Percentiles rank a stretch among this genome's conserved stretches.
phyloP scores from a whole-genome alignment of 2,888 invertebrate genomes.

The Andricus quercusramuli region DNA sequence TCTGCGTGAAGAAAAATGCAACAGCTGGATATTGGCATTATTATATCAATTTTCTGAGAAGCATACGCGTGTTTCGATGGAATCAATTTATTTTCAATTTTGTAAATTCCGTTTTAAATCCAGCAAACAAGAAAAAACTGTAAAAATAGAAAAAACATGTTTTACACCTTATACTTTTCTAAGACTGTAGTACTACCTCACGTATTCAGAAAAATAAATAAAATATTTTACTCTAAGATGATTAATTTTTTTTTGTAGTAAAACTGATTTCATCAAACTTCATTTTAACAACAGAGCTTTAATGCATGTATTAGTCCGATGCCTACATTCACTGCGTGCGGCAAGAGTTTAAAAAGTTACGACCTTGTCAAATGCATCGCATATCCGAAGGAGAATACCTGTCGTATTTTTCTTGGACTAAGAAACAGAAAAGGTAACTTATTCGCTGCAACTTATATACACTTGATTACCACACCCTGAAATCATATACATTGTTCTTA shows the following conservation, averaged over 20 bases:
- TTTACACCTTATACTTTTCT: neutral
- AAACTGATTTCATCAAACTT: neutral
- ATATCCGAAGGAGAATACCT: conserved; percentile 52
- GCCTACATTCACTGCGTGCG: neutral
- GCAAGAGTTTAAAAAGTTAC: conserved; percentile 46
- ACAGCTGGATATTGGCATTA: neutral
- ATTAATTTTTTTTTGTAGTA: neutral
- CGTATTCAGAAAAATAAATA: conserved; percentile 23
- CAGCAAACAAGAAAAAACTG: neutral
- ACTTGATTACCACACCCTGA: conserved; percentile 70
- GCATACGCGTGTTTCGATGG: neutral
- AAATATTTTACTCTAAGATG: neutral
- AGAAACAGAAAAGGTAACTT: conserved; percentile 53
- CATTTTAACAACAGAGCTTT: neutral
- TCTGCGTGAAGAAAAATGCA: neutral
- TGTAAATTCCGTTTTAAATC: neutral
- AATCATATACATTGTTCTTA: conserved; percentile 68
- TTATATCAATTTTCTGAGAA: neutral
- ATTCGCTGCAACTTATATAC: conserved; percentile 47
- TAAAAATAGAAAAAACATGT: neutral
- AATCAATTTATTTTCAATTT: neutral
- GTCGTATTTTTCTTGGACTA: conserved; percentile 52
- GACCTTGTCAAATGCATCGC: conserved; percentile 63
- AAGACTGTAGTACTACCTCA: conserved; percentile 40
- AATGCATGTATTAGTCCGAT: neutral